phyloP scores from a whole-genome alignment of 1,140 invertebrate species.

The Drosophila pachea region DNA sequence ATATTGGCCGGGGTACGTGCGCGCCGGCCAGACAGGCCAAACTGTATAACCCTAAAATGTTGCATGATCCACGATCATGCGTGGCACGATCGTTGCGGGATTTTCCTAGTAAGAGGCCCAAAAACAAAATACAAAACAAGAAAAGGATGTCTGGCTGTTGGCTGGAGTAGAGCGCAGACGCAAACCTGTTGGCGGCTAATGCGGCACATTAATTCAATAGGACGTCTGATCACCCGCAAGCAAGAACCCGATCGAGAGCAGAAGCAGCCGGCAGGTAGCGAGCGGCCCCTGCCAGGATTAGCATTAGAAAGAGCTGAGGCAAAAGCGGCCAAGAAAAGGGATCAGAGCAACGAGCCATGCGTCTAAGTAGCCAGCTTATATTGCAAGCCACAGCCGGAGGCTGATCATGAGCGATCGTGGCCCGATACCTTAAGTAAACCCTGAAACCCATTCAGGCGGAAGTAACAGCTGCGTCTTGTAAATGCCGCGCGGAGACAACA shows the following conservation, averaged over 20 bases:
- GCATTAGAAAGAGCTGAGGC: constrained; percentile 48
- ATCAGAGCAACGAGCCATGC: constrained; percentile 23
- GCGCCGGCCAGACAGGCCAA: neutral
- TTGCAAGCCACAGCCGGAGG: constrained; percentile 28
- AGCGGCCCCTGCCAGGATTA: constrained; percentile 58
- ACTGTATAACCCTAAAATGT: constrained; percentile 35
- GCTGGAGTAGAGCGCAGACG: neutral
- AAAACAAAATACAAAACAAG: constrained; percentile 8
- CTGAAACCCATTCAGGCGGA: constrained; percentile 52
- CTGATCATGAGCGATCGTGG: neutral
- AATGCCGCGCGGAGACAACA: constrained; percentile 28
- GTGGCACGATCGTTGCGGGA: constrained; percentile 13
- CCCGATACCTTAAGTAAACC: constrained; percentile 13
- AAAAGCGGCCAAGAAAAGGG: neutral
- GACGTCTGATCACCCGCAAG: constrained; percentile 24
- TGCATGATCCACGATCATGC: constrained; percentile 7
- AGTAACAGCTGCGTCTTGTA: constrained; percentile 69
- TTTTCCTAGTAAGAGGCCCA: constrained; percentile 28
- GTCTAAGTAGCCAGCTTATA: constrained; percentile 48
- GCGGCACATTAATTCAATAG: constrained; percentile 69
- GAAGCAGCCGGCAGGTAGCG: constrained; percentile 48
- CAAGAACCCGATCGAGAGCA: constrained; percentile 16
- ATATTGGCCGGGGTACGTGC: constrained; percentile 54
- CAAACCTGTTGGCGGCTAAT: constrained; percentile 66
- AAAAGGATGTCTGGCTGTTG: constrained; percentile 29